A percentile compares a stretch with the other conserved stretches of the same genome.
These are phyloP conservation scores for Rostratula benghalensis DNA, from an alignment of 2,113 vertebrate genomes.

Conservation along the genomic window DNA sequence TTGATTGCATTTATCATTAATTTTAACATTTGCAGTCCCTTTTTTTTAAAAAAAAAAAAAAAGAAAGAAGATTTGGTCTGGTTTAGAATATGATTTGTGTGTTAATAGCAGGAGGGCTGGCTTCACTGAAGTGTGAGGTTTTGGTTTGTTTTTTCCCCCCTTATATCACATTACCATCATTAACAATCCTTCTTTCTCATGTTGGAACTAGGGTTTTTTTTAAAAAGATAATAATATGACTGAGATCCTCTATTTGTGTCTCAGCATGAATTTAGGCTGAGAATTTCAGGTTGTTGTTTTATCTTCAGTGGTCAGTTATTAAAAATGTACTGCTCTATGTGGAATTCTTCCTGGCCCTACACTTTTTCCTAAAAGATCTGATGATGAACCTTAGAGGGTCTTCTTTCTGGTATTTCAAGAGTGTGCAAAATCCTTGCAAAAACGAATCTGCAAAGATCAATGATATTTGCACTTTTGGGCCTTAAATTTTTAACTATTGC, in stretches of 20 bases:
- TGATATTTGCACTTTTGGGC: background rate
- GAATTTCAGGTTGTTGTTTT: background rate
- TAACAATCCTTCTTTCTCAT: background rate
- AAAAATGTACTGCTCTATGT: background rate
- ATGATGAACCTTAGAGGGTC: background rate
- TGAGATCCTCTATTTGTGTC: background rate
- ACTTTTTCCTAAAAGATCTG: background rate
- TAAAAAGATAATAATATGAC: background rate
- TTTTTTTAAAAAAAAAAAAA: background rate
- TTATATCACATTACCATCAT: background rate
- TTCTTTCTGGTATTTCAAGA: background rate
- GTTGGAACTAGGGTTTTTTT: background rate
- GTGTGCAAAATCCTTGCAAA: background rate
- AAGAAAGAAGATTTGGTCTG: background rate
- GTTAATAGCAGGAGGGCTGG: background rate
- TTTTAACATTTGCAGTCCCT: background rate
- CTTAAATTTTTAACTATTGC: background rate
- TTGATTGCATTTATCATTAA: background rate
- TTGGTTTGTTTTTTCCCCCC: rapidly evolving
- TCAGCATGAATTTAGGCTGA: background rate
- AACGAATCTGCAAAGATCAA: background rate
- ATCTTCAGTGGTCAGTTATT: background rate
- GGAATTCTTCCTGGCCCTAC: no score
- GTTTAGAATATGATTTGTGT: background rate
- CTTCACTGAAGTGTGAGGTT: background rate